Evolutionary conservation across 2,113 vertebrate species (phyloP), one percentile per base, ranked within the genome.

Genomic region (Megatriorchis doriae): DNA sequence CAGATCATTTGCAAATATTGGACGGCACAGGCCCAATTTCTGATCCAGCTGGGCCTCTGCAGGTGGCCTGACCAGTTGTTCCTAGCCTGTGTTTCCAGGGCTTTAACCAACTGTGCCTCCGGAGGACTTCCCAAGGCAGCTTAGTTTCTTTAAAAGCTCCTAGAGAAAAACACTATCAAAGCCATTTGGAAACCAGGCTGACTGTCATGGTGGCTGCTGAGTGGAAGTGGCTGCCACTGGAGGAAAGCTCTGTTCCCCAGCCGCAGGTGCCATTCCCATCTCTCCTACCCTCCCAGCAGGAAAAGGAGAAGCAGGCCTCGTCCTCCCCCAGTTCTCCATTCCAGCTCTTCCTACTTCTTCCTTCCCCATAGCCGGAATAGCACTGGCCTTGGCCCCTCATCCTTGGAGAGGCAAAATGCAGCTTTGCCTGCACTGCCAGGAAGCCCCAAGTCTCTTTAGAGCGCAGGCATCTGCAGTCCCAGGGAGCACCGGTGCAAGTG

Each of bases 121-220:
- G 0, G 38, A 92, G 29, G 47, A 71, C 55, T 74, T 88, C 25
- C 34, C 26, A 63, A 70, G 59, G n/a, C 86, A 66, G 21, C 14
- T 81, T 58, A 32, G n/a, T 40, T 61, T 80, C 26, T 91, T 86
- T 42, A 81, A 77, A 95, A 74, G 29, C 47, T 63, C 70, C 68
- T 38, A 70, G 50, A 61, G 53, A 74, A 81, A 61, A 83, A 58
- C 16, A 16, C 47, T 86, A 71, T 34, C 72, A 70, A 86, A 86
- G 45, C 13, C 47, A n/a, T 47, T 45, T 71, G 67, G 83, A 72
- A 94, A 81, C 22, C 59, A 62, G 45, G 71, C 53, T 73, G 48
- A 62, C 50, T 4, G 0, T 42, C 18, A 0, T 0, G 0, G 25
- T 61, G 75, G 58, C 75, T 67, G 56, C 79, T 52, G 78, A 79